These are phyloP conservation scores for Dryobotodes eremita DNA, from an alignment of 2,888 invertebrate genomes.

Conservation along the genomic window DNA sequence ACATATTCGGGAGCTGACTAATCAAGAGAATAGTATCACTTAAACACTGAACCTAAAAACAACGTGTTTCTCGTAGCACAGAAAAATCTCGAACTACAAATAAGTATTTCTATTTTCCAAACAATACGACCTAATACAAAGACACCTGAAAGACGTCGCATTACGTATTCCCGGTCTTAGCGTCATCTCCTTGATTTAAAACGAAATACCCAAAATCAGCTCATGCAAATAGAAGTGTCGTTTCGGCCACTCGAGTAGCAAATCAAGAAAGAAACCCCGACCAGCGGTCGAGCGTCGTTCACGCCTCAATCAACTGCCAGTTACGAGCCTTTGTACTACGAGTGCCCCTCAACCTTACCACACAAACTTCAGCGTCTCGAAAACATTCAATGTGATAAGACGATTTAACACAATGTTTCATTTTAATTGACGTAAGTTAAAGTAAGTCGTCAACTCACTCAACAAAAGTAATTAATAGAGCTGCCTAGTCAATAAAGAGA, in stretches of 20 bases:
- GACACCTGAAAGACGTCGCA: conserved; percentile 54
- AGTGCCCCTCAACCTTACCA: conserved; percentile 80
- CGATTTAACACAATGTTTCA: conserved; percentile 43
- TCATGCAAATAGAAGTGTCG: conserved; percentile 90
- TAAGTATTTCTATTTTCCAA: conserved; percentile 30
- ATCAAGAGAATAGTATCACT: not conserved
- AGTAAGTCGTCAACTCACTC: conserved; percentile 11
- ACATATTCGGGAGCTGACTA: not conserved
- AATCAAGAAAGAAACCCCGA: conserved; percentile 89
- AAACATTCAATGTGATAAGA: conserved; percentile 65
- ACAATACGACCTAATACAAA: conserved; percentile 33
- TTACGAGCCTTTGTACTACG: conserved; percentile 85
- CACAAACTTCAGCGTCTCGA: conserved; percentile 78
- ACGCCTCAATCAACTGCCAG: conserved; percentile 90
- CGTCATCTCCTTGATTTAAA: conserved; percentile 74
- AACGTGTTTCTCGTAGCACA: not conserved
- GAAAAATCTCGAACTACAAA: not conserved
- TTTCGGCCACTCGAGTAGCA: conserved; percentile 88
- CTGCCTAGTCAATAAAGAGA: conserved; percentile 13
- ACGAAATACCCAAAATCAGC: conserved; percentile 82
- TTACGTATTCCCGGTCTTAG: conserved; percentile 67
- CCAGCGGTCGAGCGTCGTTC: conserved; percentile 87
- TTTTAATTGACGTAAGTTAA: conserved; percentile 41
- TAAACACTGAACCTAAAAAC: not conserved
- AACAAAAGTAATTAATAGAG: conserved; percentile 23